phyloP scores from a whole-genome alignment of 2,113 vertebrate genomes.

The Oenanthe melanoleuca region DNA sequence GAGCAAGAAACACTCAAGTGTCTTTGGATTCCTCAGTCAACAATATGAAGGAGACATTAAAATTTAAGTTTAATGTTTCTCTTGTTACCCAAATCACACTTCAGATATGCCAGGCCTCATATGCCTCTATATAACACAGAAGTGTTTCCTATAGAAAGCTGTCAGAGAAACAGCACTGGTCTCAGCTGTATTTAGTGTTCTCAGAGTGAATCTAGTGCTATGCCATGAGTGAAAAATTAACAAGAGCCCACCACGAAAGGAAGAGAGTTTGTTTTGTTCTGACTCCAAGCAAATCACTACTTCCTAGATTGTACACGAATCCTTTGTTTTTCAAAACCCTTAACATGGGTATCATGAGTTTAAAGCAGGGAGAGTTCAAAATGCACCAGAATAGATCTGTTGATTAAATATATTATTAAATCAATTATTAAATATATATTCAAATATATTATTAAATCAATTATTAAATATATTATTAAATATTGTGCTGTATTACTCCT shows the following conservation, averaged over 20 bases:
- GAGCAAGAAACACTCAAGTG: neutral
- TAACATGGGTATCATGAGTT: neutral
- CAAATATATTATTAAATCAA: neutral
- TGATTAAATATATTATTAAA: neutral
- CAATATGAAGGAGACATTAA: neutral
- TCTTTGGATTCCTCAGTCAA: neutral
- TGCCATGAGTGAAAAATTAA: neutral
- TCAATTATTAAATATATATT: neutral
- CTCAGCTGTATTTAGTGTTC: slow-evolving; percentile 3
- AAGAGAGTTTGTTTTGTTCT: slow-evolving; percentile 14
- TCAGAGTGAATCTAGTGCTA: neutral
- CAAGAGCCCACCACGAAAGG: neutral
- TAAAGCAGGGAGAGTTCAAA: neutral
- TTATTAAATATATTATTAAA: neutral
- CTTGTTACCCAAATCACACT: neutral
- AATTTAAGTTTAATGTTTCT: neutral
- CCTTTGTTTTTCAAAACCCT: neutral
- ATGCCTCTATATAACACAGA: neutral
- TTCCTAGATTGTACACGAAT: neutral
- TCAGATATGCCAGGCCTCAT: neutral
- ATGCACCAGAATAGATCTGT: neutral
- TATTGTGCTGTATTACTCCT: neutral
- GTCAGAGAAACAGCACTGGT: slow-evolving; percentile 5
- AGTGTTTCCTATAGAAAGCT: neutral
- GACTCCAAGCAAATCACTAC: neutral